Percentiles rank a stretch among this genome's conserved stretches.
Conservation (phyloP, 2,113 vertebrate species). For the Mormyrus iriodes region DNA sequence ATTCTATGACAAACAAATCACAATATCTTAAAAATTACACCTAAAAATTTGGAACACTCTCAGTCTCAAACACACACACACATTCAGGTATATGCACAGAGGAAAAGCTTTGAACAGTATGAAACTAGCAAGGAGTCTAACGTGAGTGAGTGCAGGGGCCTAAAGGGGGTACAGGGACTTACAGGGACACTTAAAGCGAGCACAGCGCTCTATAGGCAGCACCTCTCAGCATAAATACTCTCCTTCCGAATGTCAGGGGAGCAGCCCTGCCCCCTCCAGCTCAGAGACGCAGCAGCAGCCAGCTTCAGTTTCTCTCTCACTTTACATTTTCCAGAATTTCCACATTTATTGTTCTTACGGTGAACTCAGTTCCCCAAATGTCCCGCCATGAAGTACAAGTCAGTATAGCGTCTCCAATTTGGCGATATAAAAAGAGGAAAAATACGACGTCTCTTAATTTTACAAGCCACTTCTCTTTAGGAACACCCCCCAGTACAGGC, state of each 20-base stretch:
- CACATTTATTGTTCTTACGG: constrained; percentile 11
- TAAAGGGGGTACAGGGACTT: constrained; percentile 6
- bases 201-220: constrained; percentile 12
- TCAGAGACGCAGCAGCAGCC: constrained; percentile 10
- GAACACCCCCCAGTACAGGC: constrained; percentile 10
- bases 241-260: constrained; percentile 39
- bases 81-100: not conserved
- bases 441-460: constrained; percentile 42
- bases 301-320: not conserved
- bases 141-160: constrained; percentile 1
- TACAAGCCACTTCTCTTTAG: constrained; percentile 25
- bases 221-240: constrained; percentile 35
- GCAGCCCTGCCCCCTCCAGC: constrained; percentile 6
- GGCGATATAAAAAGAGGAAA: constrained; percentile 48
- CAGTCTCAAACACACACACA: not conserved
- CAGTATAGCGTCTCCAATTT: constrained; percentile 29
- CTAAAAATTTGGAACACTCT: not conserved
- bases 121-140: constrained; percentile 23
- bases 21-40: not conserved
- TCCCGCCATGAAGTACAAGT: constrained; percentile 65
- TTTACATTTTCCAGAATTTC: constrained; percentile 17
- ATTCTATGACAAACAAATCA: not conserved
- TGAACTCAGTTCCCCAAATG: constrained; percentile 49
- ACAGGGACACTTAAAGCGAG: constrained; percentile 4
- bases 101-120: constrained; percentile 12